A percentile compares a stretch with the other conserved stretches of the same genome.
These are phyloP conservation scores for Neostethus bicornis DNA, from an alignment of 2,797 vertebrate genomes.

Conservation along the genomic window DNA sequence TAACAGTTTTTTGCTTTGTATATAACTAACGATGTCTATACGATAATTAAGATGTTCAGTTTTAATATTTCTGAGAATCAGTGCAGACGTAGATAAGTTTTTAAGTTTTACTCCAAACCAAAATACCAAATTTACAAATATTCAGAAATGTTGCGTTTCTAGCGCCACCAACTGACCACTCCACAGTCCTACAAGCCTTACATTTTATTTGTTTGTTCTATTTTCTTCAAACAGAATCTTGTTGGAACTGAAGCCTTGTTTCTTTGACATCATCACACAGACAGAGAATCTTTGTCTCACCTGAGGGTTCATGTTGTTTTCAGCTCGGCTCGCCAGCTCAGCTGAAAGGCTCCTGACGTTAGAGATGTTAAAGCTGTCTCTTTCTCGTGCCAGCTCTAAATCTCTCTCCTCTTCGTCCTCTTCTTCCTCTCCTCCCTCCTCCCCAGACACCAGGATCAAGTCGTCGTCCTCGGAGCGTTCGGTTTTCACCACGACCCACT, in stretches of 20 bases:
- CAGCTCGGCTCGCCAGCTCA: slow-evolving; percentile 64
- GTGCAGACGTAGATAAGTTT: no score
- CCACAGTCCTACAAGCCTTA: background rate
- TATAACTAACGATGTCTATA: no score
- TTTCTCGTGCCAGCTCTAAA: slow-evolving; percentile 66
- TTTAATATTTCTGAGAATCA: no score
- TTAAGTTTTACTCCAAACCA: no score
- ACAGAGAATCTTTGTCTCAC: slow-evolving; percentile 50
- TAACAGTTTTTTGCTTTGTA: no score
- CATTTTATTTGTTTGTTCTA: background rate
- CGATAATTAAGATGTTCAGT: no score
- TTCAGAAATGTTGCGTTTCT: background rate
- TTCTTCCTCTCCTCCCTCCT: slow-evolving; percentile 79
- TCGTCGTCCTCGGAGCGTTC: slow-evolving; percentile 79
- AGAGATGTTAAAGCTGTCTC: slow-evolving; percentile 86
- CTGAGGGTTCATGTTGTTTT: slow-evolving; percentile 82
- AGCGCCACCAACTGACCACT: background rate
- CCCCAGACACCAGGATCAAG: slow-evolving; percentile 83
- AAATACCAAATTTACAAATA: no score
- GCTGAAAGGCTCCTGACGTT: slow-evolving; percentile 84
- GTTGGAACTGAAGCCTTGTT: no score
- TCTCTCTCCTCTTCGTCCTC: slow-evolving; percentile 74
- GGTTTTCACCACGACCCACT: slow-evolving; percentile 90
- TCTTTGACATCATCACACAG: no score
- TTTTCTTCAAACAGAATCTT: background rate